Base-by-base conservation (phyloP, 2,113 vertebrate species). In the Verasper variegatus region DNA sequence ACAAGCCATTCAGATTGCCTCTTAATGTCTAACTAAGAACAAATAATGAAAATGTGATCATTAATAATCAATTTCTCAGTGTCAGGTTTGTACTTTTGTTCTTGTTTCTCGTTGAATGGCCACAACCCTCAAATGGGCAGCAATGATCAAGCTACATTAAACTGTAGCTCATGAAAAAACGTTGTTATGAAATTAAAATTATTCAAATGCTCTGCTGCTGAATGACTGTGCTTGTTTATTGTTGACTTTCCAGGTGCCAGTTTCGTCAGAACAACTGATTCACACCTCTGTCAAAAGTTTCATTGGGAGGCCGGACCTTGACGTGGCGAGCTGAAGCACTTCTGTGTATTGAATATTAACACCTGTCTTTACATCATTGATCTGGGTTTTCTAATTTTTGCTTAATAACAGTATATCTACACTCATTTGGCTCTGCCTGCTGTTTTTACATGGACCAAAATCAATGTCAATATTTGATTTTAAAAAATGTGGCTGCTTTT, bases 181-280 rank as follows among this genome's bases (percentile, higher is more conserved):
- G 3, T 51, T 40, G 9, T 51, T 15, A 17, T 15, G 7, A 31
- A 31, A 31, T 31, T 20, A n/a, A 71, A 24, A 63, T 55, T 18
- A 49, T 35, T 13, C 0, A 68, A 14, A 18, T 11, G 42, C 45
- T 55, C n/a, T 26, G 1, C 31, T 31, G 31, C 31, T 31, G 31
- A 31, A 31, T 31, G 31, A 6, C 31, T 1, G 6, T 7, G 31
- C 31, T 31, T 31, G 31, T 31, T 47, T 65, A 3, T 74, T 66
- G 71, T 54, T 81, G 20, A 77, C 31, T 60, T 80, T 83, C 55
- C 71, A 93, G 92, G 51, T 92, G 89, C 76, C 76, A 82, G 49
- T 68, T 76, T 12, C 78, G 47, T 47, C 74, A 82, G 65, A 76
- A 74, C 68, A 86, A 71, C 61, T 88, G 71, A 89, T 51, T 60